These are phyloP conservation scores for Telenomus remus DNA, from an alignment of 1,140 invertebrate genomes.

Conservation along the genomic window DNA sequence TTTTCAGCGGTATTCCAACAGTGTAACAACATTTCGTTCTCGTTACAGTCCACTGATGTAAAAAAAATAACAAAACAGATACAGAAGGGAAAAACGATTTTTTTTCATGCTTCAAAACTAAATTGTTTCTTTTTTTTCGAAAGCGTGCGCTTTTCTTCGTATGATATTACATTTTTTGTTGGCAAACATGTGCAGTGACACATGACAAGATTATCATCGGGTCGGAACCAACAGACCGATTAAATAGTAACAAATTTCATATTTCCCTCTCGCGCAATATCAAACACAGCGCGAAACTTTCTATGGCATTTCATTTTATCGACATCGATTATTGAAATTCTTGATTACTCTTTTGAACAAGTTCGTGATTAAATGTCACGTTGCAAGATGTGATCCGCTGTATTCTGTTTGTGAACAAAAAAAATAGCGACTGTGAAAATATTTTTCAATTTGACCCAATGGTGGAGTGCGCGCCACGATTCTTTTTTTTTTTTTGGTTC, in stretches of 20 bases:
- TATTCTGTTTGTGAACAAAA: constrained; percentile 47
- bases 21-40: no score
- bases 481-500: constrained; percentile 30
- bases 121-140: constrained; percentile 20
- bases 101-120: constrained; percentile 8
- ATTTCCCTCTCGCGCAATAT: constrained; percentile 26
- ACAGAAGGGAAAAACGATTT: no score
- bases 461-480: constrained; percentile 3
- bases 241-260: constrained; percentile 43
- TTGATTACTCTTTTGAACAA: constrained; percentile 53
- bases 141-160: constrained; percentile 17
- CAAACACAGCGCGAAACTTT: constrained; percentile 19
- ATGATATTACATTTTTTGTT: constrained; percentile 38
- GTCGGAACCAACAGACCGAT: constrained; percentile 39
- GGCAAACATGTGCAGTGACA: constrained; percentile 23
- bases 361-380: constrained; percentile 52
- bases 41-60: no score
- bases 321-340: constrained; percentile 52
- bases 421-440: constrained; percentile 32
- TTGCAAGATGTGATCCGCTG: constrained; percentile 47
- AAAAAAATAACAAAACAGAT: no score
- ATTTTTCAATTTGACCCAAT: constrained; percentile 53
- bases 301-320: constrained; percentile 43
- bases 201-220: constrained; percentile 39
- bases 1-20: no score